phyloP scores from a whole-genome alignment of 1,140 invertebrate species.

The Heliconius himera region DNA sequence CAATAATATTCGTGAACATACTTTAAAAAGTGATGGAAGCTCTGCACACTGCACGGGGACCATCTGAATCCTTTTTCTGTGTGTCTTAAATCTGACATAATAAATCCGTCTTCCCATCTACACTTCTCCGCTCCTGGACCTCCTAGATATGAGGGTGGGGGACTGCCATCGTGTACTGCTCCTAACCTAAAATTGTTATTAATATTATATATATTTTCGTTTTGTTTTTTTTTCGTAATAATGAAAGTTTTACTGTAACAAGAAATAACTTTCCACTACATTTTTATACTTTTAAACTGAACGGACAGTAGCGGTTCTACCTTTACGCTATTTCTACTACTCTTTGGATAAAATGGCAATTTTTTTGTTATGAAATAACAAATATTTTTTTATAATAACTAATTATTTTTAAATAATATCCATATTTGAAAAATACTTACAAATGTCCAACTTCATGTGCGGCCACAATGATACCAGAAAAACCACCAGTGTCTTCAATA shows the following conservation, averaged over 20 bases:
- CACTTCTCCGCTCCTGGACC: constrained; percentile 97
- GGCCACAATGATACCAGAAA: constrained; percentile 97
- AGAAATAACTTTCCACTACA: not conserved
- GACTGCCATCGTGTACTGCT: constrained; percentile 96
- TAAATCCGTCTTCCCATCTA: constrained; percentile 97
- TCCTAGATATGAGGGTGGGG: constrained; percentile 95
- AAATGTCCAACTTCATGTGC: constrained; percentile 98
- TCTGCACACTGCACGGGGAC: constrained; percentile 96
- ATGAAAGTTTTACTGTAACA: not conserved
- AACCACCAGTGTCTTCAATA: constrained; percentile 97
- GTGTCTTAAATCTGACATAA: constrained; percentile 97
- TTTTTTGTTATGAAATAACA: constrained; percentile 2
- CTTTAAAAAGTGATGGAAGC: constrained; percentile 98
- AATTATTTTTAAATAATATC: not conserved
- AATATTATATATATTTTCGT: not conserved
- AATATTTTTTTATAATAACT: too few species aligned
- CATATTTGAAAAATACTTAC: constrained; percentile 85
- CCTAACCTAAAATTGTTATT: constrained; percentile 86
- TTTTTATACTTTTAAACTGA: too few species aligned
- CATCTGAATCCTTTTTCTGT: constrained; percentile 97
- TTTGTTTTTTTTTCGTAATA: too few species aligned
- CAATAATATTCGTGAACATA: constrained; percentile 76
- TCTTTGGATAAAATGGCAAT: constrained; percentile 66
- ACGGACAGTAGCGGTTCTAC: too few species aligned
- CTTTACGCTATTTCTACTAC: too few species aligned